Evolutionary conservation across 1,140 invertebrate genomes (phyloP).

Genomic region (Marisa cornuarietis): DNA sequence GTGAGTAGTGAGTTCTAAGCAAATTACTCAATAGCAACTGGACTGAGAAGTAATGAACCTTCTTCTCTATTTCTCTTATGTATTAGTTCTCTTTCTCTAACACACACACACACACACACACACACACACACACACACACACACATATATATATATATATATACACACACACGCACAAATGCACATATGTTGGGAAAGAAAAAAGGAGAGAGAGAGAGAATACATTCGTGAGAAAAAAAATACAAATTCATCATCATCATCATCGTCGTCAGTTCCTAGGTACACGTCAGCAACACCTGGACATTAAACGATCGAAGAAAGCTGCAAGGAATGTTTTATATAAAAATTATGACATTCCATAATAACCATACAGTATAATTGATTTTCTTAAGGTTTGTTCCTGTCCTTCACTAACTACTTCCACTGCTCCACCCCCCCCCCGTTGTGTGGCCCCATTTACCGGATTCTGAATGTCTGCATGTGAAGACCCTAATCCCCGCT

Average conservation of each 20-base stretch:
- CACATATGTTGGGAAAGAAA: background rate
- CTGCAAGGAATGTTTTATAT: background rate
- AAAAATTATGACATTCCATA: background rate
- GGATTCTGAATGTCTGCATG: too few species aligned
- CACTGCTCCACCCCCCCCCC: too few species aligned
- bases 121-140: background rate
- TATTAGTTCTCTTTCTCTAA: too few species aligned
- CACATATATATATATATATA: too few species aligned
- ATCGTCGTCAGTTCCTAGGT: background rate
- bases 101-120: background rate
- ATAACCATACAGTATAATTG: background rate
- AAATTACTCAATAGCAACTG: background rate
- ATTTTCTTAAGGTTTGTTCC: too few species aligned
- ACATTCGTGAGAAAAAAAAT: background rate
- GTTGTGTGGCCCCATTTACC: too few species aligned
- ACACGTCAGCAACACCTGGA: background rate
- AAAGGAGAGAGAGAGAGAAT: background rate
- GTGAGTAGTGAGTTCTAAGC: background rate
- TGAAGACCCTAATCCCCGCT: too few species aligned
- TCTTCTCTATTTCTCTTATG: too few species aligned
- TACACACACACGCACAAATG: background rate
- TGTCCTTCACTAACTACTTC: too few species aligned
- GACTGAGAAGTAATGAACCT: background rate
- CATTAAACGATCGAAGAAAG: background rate
- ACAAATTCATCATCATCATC: too few species aligned